A percentile compares a stretch with the other conserved stretches of the same genome.
phyloP scores from a whole-genome alignment of 2,113 vertebrate species.

The Indicator maculatus region DNA sequence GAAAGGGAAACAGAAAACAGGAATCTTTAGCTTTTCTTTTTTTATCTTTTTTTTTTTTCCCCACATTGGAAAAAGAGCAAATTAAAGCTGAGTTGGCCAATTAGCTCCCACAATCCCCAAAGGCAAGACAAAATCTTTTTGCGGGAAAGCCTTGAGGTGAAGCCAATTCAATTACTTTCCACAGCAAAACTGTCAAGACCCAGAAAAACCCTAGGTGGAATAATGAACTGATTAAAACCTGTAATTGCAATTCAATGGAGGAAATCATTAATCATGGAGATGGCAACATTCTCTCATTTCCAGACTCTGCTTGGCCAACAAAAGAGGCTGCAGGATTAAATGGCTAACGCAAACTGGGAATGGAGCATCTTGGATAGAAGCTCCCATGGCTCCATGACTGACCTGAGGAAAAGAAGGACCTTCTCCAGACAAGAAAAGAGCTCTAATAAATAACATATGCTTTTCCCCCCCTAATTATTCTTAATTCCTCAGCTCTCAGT shows the following conservation, averaged over 20 bases:
- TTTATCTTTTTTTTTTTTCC: background rate
- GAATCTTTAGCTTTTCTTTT: background rate
- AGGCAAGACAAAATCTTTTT: conserved; percentile 52
- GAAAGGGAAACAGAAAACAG: background rate
- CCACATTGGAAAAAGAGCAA: conserved; percentile 4
- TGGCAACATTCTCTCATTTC: conserved; percentile 49
- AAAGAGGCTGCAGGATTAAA: background rate
- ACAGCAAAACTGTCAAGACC: conserved; percentile 65
- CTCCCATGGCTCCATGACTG: background rate
- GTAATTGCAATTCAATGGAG: conserved; percentile 73
- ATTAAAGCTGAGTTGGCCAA: conserved; percentile 50
- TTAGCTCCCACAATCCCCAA: conserved; percentile 46
- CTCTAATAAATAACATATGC: background rate
- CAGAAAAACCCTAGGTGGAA: conserved; percentile 66
- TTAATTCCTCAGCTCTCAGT: background rate
- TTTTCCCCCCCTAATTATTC: background rate
- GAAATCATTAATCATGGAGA: conserved; percentile 69
- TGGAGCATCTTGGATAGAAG: background rate
- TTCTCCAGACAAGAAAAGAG: background rate
- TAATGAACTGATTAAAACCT: conserved; percentile 79
- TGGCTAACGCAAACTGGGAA: background rate
- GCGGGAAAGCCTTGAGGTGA: conserved; percentile 67
- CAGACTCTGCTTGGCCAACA: background rate
- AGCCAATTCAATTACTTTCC: conserved; percentile 77
- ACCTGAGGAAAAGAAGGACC: background rate